A percentile compares a stretch with the other conserved stretches of the same genome.
phyloP scores from a whole-genome alignment of 1,140 invertebrate species.

The Eueides isabella region DNA sequence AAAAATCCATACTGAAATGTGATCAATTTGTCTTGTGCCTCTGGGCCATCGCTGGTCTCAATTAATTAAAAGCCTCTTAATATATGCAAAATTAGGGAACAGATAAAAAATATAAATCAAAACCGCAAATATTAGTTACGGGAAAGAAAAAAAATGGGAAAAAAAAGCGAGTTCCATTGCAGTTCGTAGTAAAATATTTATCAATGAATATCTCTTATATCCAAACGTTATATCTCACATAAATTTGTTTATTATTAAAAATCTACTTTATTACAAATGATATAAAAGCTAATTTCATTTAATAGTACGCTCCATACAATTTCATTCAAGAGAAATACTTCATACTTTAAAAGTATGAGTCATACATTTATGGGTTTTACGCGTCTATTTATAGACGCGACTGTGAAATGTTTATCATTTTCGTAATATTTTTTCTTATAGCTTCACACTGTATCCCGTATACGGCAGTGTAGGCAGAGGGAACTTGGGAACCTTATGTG shows the following conservation, averaged over 20 bases:
- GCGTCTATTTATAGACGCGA: slow-evolving; percentile 18
- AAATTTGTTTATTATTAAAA: background rate
- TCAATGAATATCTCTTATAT: background rate
- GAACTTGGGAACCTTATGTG: too few relatives aligned
- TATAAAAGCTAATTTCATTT: background rate
- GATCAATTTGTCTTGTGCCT: too few relatives aligned
- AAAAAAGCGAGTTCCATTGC: background rate
- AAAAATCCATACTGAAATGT: too few relatives aligned
- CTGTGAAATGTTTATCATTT: too few relatives aligned
- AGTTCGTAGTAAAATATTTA: background rate
- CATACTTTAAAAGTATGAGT: background rate
- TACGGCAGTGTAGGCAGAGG: too few relatives aligned
- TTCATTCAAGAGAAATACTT: background rate
- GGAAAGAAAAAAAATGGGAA: background rate
- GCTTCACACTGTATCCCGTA: too few relatives aligned
- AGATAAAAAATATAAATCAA: background rate
- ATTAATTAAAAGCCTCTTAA: too few relatives aligned
- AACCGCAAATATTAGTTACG: background rate
- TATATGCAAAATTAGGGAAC: too few relatives aligned
- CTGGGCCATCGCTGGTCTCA: too few relatives aligned
- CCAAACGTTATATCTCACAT: background rate
- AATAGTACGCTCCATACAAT: background rate
- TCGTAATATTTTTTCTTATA: too few relatives aligned
- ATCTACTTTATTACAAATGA: background rate
- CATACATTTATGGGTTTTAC: slow-evolving; percentile 31